These are phyloP conservation scores for Melanerpes formicivorus DNA, from an alignment of 2,113 vertebrate genomes.

Conservation along the genomic window DNA sequence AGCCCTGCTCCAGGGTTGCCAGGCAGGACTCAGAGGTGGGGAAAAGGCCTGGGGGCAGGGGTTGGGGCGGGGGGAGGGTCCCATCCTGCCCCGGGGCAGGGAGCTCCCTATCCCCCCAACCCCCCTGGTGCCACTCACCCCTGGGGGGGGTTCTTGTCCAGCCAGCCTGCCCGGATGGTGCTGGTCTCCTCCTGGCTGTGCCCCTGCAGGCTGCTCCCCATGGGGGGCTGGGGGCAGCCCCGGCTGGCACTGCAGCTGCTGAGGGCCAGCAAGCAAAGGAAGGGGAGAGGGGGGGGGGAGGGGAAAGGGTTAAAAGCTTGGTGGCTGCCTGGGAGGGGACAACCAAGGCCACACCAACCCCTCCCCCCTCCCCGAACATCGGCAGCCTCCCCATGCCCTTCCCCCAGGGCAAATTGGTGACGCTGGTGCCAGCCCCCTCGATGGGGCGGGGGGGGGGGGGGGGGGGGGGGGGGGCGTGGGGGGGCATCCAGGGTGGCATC, in stretches of 20 bases:
- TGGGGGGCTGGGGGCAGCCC: neutral
- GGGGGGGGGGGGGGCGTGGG: no score
- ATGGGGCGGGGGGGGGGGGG: no score
- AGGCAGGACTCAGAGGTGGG: no score
- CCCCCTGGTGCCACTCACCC: constrained; percentile 77
- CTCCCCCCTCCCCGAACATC: neutral
- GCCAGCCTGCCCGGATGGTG: constrained; percentile 87
- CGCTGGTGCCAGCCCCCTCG: neutral
- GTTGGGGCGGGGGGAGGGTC: neutral
- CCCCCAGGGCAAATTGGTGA: neutral
- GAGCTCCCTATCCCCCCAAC: no score
- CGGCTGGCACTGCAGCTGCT: constrained; percentile 44
- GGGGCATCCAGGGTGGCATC: no score
- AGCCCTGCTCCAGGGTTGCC: no score
- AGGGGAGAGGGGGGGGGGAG: neutral
- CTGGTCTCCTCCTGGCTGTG: no score
- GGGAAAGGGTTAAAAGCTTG: neutral
- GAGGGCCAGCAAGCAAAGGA: no score
- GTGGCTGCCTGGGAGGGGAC: neutral
- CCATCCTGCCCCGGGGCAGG: no score
- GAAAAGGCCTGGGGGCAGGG: no score
- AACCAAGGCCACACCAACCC: neutral
- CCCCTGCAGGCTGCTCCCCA: no score
- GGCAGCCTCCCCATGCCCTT: neutral
- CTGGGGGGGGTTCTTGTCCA: constrained; percentile 94